Evolutionary conservation across 2,797 vertebrate species (phyloP), one percentile per base, ranked within the genome.

Genomic region (Poecilia wingei): DNA sequence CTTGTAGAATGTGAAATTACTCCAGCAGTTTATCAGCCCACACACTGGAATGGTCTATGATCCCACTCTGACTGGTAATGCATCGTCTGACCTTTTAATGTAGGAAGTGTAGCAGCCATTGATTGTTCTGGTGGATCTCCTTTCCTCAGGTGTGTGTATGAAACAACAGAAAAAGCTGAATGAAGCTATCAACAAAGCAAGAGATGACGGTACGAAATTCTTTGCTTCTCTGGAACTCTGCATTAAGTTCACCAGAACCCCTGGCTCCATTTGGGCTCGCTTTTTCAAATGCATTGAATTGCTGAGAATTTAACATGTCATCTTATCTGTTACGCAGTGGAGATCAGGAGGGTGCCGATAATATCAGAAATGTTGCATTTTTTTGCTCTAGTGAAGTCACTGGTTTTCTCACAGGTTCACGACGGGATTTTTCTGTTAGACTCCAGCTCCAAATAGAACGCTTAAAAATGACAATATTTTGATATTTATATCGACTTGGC

Each of bases 21-120:
- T 99, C 87, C 92, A 97, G 80, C 98, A 99, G 92, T 99, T 99
- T 76, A 92, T 99, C 31, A 96, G 95, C 43, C 95, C 97, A 2
- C 87, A 98, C 69, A 96, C 96, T 0, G 97, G 97, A 0, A 36
- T 88, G n/a, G 71, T 97, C 47, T 96, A 96, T 41, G 96, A 98
- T 61, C 92, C 97, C 39, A 97, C 95, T 1, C 93, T 76, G 43
- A 99, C 98, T 72, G 98, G 98, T 98, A 79, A 89, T 85, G 25
- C n/a, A 0, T 4, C 28, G 10, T 0, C 66, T 8, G 64, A 53
- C 33, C 39, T 22, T 66, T 71, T 6, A 12, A 66, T 33, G 8
- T 6, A 1, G n/a, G 47, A 20, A 0, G 25, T 41, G 20, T 14
- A n/a, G 22, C 39, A 69, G 20, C 1, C 25, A 25, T 31, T 81